Conservation (phyloP, 2,888 invertebrate species). For the Lithophane ornitopus region DNA sequence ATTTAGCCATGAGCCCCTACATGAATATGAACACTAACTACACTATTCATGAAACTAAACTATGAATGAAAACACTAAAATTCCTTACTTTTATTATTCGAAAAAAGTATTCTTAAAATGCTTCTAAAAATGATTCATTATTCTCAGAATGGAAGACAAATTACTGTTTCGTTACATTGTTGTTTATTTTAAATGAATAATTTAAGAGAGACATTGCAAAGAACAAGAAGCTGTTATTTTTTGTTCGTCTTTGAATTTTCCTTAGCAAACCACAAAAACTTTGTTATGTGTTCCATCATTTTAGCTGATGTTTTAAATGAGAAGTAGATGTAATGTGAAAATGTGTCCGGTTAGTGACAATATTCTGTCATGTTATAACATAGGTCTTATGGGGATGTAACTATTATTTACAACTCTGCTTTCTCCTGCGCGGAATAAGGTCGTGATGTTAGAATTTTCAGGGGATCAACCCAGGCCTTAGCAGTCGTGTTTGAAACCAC, state of each 20-base stretch:
- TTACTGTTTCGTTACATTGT: slow-evolving; percentile 15
- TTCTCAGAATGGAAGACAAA: slow-evolving; percentile 27
- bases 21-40: neutral
- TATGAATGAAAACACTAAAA: neutral
- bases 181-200: slow-evolving; percentile 39
- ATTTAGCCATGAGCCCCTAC: too few species aligned
- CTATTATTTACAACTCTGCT: neutral
- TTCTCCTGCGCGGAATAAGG: neutral
- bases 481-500: too few species aligned
- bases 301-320: neutral
- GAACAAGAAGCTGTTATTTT: slow-evolving; percentile 3
- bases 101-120: neutral
- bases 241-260: slow-evolving; percentile 22
- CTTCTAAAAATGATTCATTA: neutral
- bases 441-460: too few species aligned
- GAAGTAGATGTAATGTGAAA: neutral
- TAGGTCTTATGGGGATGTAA: neutral
- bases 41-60: neutral
- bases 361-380: neutral
- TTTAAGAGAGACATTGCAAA: slow-evolving; percentile 27
- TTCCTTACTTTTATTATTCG: neutral
- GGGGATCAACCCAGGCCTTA: too few species aligned
- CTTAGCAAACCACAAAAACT: slow-evolving; percentile 1
- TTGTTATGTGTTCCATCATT: neutral
- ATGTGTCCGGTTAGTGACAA: neutral